phyloP scores from a whole-genome alignment of 1,140 invertebrate genomes.

The Drepana arcuata region DNA sequence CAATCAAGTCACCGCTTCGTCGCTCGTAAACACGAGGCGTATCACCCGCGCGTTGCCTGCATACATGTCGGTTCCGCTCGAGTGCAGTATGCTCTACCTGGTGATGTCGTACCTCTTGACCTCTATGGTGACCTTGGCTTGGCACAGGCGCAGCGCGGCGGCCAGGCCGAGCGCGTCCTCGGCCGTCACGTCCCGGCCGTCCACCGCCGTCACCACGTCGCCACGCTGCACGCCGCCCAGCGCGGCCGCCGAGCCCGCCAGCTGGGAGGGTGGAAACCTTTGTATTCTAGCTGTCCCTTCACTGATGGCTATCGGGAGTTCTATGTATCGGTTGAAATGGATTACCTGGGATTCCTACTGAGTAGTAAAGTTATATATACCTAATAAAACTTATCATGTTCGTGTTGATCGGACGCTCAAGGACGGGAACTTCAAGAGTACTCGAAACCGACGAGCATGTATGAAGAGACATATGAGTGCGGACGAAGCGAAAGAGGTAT shows the following conservation, averaged over 20 bases:
- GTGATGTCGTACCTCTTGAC: slow-evolving; percentile 84
- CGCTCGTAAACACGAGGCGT: no score
- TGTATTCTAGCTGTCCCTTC: neutral
- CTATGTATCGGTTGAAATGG: neutral
- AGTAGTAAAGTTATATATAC: neutral
- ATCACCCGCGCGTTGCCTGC: no score
- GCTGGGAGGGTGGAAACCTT: slow-evolving; percentile 64
- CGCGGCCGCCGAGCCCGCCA: slow-evolving; percentile 91
- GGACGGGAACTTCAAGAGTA: neutral
- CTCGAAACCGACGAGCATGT: neutral
- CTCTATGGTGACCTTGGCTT: slow-evolving; percentile 84
- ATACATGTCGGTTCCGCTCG: no score
- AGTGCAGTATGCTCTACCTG: no score
- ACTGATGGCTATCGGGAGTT: neutral
- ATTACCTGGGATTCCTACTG: neutral
- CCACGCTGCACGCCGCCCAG: slow-evolving; percentile 94
- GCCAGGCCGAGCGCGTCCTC: slow-evolving; percentile 90
- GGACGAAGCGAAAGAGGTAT: neutral
- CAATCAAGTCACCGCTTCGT: no score
- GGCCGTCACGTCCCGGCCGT: slow-evolving; percentile 88
- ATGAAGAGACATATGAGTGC: no score
- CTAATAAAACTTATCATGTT: neutral
- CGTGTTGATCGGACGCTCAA: neutral
- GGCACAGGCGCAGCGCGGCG: slow-evolving; percentile 87
- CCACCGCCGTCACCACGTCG: slow-evolving; percentile 92